Evolutionary conservation across 2,113 vertebrate species (phyloP).

Genomic region (Psilopsiagon aurifrons): DNA sequence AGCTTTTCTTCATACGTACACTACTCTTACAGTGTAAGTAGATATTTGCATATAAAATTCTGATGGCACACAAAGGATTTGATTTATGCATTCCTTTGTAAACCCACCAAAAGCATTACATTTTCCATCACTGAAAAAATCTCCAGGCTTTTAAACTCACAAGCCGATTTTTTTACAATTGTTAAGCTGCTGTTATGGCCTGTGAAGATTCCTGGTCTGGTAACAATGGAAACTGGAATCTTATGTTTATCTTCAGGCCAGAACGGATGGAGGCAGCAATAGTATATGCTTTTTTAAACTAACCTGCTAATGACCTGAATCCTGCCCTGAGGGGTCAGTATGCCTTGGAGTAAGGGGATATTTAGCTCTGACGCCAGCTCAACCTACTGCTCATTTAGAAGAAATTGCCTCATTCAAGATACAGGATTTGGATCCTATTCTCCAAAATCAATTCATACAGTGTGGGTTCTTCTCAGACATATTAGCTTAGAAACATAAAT

Average conservation of each 20-base stretch:
- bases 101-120: not conserved
- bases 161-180: slow-evolving; percentile 59
- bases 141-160: slow-evolving; percentile 40
- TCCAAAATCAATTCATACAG: not conserved
- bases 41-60: slow-evolving; percentile 39
- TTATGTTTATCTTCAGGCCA: slow-evolving; percentile 64
- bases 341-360: slow-evolving; percentile 70
- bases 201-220: slow-evolving; percentile 36
- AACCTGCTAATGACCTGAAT: slow-evolving; percentile 73
- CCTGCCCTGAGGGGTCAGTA: slow-evolving; percentile 66
- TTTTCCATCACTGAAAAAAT: slow-evolving; percentile 24
- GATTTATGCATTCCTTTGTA: slow-evolving; percentile 12
- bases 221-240: slow-evolving; percentile 55
- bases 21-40: not conserved
- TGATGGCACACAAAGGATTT: not conserved
- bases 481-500: not conserved
- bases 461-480: not conserved
- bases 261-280: slow-evolving; percentile 56
- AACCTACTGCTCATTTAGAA: slow-evolving; percentile 53
- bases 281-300: slow-evolving; percentile 64
- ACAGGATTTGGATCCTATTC: not conserved
- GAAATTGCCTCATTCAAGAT: slow-evolving; percentile 58
- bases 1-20: not conserved
- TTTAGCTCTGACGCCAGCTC: slow-evolving; percentile 66
- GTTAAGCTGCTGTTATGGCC: slow-evolving; percentile 34